Base-by-base conservation (phyloP, 2,113 vertebrate species). In the Enhydra lutris region DNA sequence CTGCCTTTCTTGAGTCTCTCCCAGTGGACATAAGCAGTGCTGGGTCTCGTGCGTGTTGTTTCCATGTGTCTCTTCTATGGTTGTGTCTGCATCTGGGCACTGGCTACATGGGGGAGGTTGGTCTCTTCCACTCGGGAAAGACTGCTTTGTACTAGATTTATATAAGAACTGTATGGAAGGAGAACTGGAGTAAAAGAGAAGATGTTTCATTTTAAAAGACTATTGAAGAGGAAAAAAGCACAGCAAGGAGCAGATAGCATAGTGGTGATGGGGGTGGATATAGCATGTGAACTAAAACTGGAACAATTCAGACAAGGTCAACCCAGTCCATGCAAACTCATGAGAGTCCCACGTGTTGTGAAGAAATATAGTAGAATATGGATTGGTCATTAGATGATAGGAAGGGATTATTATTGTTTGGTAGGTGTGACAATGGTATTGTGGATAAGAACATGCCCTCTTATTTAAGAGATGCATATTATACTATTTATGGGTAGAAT, bases 181-280 rank as follows among this genome's bases (percentile, higher is more conserved):
- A 90, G 36, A 85, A 47, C 50, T 71, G 11, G 81, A 89, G 13
- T 85, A 31, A 91, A 31, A 94, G 26, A 45, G 59, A 79, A 39
- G 12, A 4, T 52, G 67, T 91, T 96, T 96, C 17, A 69, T 93
- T 97, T 92, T 86, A 69, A 91, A 92, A 83, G 79, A 59, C 34
- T 81, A 8, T 63, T 69, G 65, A 45, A 76, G 69, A 85, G 80
- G 29, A 6, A 82, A 31, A 90, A 78, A 94, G 20, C 34, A 59
- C 12, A 83, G 61, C 55, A 67, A 83, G 63, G 61, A 82, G 4
- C 21, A 82, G 52, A 20, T 4, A 29, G 10, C 50, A 50, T 29
- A 13, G 57, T 13, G 39, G 57, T n/a, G 73, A 57, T 63, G 65
- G 79, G 39, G 12, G 12, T 45, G 20, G 67, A 29, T 74, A 21